phyloP scores from a whole-genome alignment of 2,888 invertebrate species.

The Andricus quercusramuli region DNA sequence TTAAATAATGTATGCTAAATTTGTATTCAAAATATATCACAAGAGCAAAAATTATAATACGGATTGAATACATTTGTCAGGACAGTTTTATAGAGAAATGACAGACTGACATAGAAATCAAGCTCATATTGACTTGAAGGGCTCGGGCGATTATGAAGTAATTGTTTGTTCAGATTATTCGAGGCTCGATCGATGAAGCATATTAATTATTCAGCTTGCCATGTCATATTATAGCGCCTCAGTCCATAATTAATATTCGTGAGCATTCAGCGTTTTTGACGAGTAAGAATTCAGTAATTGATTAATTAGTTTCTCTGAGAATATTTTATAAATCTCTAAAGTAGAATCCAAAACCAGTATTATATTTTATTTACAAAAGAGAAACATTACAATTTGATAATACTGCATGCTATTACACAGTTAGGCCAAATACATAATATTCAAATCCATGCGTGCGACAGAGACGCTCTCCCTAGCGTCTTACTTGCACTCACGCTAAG shows the following conservation, averaged over 20 bases:
- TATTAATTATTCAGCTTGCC: constrained; percentile 11
- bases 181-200: neutral
- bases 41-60: neutral
- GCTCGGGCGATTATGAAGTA: constrained; percentile 1
- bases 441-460: too few relatives aligned
- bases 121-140: neutral
- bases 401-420: too few relatives aligned
- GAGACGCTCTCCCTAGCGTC: too few relatives aligned
- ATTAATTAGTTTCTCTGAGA: too few relatives aligned
- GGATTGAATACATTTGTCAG: neutral
- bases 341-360: neutral
- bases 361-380: too few relatives aligned
- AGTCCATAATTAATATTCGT: constrained; percentile 13
- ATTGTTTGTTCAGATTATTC: neutral
- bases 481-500: too few relatives aligned
- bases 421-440: too few relatives aligned
- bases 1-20: neutral
- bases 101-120: too few relatives aligned
- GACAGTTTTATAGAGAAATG: neutral
- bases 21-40: neutral
- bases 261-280: neutral
- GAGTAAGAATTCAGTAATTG: neutral
- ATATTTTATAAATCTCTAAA: too few relatives aligned
- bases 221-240: neutral
- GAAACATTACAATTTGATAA: too few relatives aligned